Evolutionary conservation across 2,888 invertebrate genomes (phyloP).

Genomic region (Habroteleia sp.): DNA sequence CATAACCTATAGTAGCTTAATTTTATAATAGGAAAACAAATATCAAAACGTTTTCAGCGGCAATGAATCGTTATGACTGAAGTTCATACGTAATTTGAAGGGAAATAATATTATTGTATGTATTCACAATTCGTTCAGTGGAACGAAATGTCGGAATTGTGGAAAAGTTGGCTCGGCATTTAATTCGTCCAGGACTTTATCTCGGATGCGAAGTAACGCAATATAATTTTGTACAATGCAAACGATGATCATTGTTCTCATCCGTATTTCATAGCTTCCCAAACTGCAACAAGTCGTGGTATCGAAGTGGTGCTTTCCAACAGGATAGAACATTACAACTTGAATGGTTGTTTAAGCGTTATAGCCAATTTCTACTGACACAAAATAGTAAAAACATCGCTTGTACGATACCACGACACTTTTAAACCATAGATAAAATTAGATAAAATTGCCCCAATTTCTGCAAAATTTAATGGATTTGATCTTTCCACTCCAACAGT

Average conservation of each 20-base stretch:
- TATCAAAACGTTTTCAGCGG: too few species aligned
- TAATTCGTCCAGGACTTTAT: conserved; percentile 18
- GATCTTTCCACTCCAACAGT: background rate
- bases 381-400: conserved; percentile 27
- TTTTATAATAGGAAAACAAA: too few species aligned
- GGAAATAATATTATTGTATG: background rate
- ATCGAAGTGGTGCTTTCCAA: conserved; percentile 26
- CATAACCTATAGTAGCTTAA: too few species aligned
- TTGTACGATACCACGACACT: conserved; percentile 5
- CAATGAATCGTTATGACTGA: too few species aligned
- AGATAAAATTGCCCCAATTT: background rate
- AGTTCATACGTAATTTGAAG: background rate
- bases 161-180: conserved; percentile 18
- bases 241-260: conserved; percentile 44
- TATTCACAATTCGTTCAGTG: background rate
- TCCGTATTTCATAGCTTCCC: conserved; percentile 32
- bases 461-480: background rate
- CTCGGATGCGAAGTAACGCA: conserved; percentile 10
- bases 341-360: conserved; percentile 25
- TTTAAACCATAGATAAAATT: conserved; percentile 9
- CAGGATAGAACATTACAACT: conserved; percentile 34
- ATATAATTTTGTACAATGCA: conserved; percentile 48
- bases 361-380: conserved; percentile 36
- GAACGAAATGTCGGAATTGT: conserved; percentile 2
- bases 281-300: conserved; percentile 42